These are phyloP conservation scores for Cephalopterus ornatus DNA, from an alignment of 2,113 vertebrate species.

Conservation along the genomic window DNA sequence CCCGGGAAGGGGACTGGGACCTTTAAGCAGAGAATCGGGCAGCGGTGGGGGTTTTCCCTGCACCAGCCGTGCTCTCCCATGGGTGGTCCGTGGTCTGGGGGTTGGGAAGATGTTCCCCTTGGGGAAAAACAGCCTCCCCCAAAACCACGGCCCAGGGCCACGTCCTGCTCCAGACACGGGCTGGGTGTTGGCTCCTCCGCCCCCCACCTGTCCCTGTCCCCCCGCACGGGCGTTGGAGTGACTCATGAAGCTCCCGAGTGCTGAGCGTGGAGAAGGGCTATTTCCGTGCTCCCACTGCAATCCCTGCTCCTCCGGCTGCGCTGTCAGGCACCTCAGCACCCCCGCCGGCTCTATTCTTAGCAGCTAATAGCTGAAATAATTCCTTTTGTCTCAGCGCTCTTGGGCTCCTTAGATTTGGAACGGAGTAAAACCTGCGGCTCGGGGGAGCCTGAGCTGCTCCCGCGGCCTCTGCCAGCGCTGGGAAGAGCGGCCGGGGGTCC, in stretches of 20 bases:
- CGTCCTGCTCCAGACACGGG: neutral
- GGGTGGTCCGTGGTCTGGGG: neutral
- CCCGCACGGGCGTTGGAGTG: neutral
- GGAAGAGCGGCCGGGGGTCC: neutral
- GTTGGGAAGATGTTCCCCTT: neutral
- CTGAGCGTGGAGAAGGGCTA: neutral
- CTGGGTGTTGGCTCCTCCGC: neutral
- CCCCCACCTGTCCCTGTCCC: neutral
- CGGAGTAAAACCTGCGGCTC: neutral
- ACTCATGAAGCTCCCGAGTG: neutral
- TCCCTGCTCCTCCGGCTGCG: neutral
- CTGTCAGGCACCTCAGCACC: conserved; percentile 15
- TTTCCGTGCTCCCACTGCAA: conserved; percentile 16
- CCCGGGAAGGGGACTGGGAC: neutral
- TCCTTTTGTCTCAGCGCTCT: conserved; percentile 21
- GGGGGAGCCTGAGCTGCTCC: neutral
- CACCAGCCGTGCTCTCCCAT: fast-evolving
- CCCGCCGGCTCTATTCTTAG: conserved; percentile 53
- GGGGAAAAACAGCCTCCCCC: fast-evolving
- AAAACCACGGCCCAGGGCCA: neutral
- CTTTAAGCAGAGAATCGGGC: fast-evolving
- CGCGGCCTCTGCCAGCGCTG: neutral
- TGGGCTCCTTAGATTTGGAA: neutral
- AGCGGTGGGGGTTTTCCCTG: fast-evolving
- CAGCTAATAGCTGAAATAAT: conserved; percentile 58